Percentiles rank a stretch among this genome's conserved stretches.
Evolutionary conservation across 1,140 invertebrate species (phyloP).

Genomic region (Babylonia areolata): DNA sequence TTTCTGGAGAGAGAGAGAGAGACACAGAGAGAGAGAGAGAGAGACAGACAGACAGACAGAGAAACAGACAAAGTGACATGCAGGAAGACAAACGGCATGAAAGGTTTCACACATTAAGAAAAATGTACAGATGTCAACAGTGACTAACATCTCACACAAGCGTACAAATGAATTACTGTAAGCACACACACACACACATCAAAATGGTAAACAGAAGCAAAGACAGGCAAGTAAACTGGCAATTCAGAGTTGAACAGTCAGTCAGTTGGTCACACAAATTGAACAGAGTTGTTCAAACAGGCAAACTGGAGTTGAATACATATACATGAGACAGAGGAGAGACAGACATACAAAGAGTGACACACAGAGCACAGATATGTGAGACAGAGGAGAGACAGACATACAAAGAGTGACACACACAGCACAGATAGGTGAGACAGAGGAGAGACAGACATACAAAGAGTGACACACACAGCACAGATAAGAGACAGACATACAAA

Average conservation of each 20-base stretch:
- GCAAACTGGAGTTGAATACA: background rate
- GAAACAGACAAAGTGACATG: background rate
- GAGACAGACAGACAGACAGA: background rate
- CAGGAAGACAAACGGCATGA: background rate
- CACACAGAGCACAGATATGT: background rate
- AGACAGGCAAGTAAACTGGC: background rate
- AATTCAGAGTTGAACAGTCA: background rate
- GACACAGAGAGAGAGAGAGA: slow-evolving; percentile 6
- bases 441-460: no score
- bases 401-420: no score
- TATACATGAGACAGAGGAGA: background rate
- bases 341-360: no score
- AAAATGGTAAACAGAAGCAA: background rate
- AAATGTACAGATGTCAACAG: background rate
- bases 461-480: no score
- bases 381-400: no score
- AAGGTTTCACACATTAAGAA: no score
- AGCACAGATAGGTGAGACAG: no score
- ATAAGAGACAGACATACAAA: no score
- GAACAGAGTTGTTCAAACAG: background rate
- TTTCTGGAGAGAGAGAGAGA: no score
- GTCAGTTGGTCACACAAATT: background rate
- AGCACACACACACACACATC: no score
- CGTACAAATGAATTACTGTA: background rate
- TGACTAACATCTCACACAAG: background rate